Evolutionary conservation across 2,888 invertebrate species (phyloP).

Genomic region (Unio delphinus): DNA sequence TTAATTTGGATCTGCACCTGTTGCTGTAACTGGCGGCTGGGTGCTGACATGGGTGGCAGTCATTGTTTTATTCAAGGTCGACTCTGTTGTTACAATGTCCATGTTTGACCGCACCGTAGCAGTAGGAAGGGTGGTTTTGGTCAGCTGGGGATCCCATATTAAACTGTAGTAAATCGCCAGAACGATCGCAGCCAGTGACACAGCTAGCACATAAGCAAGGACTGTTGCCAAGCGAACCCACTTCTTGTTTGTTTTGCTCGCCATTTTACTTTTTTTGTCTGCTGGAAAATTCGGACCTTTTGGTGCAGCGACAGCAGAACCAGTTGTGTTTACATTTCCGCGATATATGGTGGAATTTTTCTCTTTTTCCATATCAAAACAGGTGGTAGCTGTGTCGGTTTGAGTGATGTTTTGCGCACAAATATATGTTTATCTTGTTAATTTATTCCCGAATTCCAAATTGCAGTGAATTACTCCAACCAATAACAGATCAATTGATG

Average conservation of each 20-base stretch:
- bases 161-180: conserved; percentile 94
- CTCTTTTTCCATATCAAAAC: conserved; percentile 49
- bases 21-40: no score
- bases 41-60: no score
- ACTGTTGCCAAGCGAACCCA: conserved; percentile 92
- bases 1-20: no score
- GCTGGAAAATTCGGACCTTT: conserved; percentile 55
- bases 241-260: conserved; percentile 78
- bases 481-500: no score
- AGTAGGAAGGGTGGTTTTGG: conserved; percentile 37
- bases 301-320: conserved; percentile 29
- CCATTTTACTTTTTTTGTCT: conserved; percentile 66
- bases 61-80: conserved; percentile 20
- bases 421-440: no score
- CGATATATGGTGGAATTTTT: conserved; percentile 50
- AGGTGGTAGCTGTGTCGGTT: no score
- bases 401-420: no score
- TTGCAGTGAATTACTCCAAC: no score
- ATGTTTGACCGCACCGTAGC: conserved; percentile 12
- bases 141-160: conserved; percentile 87
- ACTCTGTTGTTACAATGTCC: conserved; percentile 12
- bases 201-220: conserved; percentile 92
- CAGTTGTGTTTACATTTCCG: conserved; percentile 28
- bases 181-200: conserved; percentile 93
- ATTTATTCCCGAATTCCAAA: no score